phyloP scores from a whole-genome alignment of 2,888 invertebrate species.

The Platerodrilus igneus region DNA sequence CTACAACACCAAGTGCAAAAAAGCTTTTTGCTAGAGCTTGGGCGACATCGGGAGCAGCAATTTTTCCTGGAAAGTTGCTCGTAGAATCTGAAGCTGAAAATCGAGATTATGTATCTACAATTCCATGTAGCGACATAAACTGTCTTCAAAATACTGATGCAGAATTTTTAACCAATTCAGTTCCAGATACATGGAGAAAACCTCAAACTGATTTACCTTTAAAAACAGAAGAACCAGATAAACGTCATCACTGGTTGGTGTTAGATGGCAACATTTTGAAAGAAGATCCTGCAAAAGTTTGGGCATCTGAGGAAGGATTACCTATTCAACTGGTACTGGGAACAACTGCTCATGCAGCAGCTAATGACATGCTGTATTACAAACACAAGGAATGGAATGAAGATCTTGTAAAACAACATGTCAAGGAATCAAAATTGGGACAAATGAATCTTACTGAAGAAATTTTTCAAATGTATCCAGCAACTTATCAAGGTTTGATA shows the following conservation, averaged over 20 bases:
- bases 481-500: constrained; percentile 61
- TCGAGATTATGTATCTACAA: constrained; percentile 55
- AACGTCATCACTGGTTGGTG: constrained; percentile 68
- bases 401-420: constrained; percentile 59
- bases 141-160: constrained; percentile 56
- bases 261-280: constrained; percentile 67
- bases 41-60: constrained; percentile 73
- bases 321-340: constrained; percentile 61
- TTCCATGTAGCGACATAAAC: constrained; percentile 49
- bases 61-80: constrained; percentile 64
- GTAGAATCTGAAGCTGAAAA: constrained; percentile 59
- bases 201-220: constrained; percentile 54
- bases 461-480: constrained; percentile 62
- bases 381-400: constrained; percentile 64
- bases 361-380: constrained; percentile 57
- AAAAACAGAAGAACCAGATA: constrained; percentile 52
- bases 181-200: constrained; percentile 69
- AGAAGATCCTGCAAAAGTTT: constrained; percentile 61
- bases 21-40: constrained; percentile 72
- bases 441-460: constrained; percentile 59
- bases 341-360: constrained; percentile 69
- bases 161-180: constrained; percentile 60
- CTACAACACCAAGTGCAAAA: constrained; percentile 54
- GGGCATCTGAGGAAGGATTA: constrained; percentile 51
- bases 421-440: constrained; percentile 62